A percentile compares a stretch with the other conserved stretches of the same genome.
These are phyloP conservation scores for Todiramphus chloris DNA, from an alignment of 2,113 vertebrate species.

Conservation along the genomic window DNA sequence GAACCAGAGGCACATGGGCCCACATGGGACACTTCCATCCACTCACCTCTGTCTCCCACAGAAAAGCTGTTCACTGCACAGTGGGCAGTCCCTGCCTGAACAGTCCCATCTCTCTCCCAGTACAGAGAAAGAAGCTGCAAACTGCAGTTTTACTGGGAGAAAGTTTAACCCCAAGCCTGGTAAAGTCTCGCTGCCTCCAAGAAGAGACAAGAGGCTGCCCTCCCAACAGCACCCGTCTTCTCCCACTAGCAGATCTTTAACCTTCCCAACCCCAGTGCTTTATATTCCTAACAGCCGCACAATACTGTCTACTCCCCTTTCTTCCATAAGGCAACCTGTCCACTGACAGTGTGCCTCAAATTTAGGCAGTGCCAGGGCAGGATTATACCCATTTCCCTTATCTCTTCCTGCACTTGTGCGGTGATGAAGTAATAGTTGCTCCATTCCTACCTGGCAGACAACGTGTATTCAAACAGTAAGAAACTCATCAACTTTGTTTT, in stretches of 20 bases:
- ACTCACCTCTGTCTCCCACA: neutral
- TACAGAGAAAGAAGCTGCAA: neutral
- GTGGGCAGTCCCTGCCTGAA: neutral
- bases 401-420: neutral
- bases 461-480: neutral
- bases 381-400: neutral
- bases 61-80: neutral
- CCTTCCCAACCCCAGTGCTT: neutral
- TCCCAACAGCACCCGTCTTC: neutral
- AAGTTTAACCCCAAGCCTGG: neutral
- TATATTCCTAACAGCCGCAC: neutral
- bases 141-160: neutral
- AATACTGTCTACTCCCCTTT: accelerated
- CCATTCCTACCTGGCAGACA: neutral
- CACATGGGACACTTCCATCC: neutral
- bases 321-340: neutral
- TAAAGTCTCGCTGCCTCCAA: neutral
- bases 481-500: neutral
- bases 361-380: neutral
- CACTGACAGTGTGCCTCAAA: neutral
- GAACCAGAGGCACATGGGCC: neutral
- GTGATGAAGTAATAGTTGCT: neutral
- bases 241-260: neutral
- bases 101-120: neutral
- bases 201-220: neutral